phyloP scores from a whole-genome alignment of 2,797 vertebrate genomes.

The Echiichthys vipera region DNA sequence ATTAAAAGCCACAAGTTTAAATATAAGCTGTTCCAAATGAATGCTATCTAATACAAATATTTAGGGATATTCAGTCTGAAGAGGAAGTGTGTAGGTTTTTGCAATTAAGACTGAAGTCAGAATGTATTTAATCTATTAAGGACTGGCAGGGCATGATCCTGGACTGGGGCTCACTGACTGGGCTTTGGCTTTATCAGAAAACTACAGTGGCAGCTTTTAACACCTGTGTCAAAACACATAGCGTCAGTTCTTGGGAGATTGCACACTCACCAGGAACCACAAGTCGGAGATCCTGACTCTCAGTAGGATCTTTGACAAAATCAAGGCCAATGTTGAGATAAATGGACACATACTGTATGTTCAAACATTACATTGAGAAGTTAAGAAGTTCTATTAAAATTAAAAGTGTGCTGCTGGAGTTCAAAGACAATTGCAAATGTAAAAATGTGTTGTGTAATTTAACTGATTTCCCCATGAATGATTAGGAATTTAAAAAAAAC shows the following conservation, averaged over 20 bases:
- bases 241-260: not conserved
- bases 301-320: not conserved
- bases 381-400: not conserved
- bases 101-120: not conserved
- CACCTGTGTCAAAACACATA: constrained; percentile 30
- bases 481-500: constrained; percentile 43
- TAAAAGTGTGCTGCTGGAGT: not conserved
- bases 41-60: not conserved
- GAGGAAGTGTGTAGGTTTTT: not conserved
- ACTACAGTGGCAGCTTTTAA: constrained; percentile 18
- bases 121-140: constrained; percentile 6
- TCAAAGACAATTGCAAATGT: not conserved
- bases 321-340: not conserved
- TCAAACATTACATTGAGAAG: not conserved
- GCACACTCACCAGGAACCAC: not conserved
- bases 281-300: constrained; percentile 5
- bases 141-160: constrained; percentile 5
- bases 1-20: not conserved
- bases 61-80: not conserved
- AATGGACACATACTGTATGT: not conserved
- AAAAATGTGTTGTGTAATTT: not conserved
- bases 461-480: constrained; percentile 26
- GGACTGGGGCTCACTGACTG: not conserved
- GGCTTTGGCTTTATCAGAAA: constrained; percentile 5
- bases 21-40: not conserved